Evolutionary conservation across 2,113 vertebrate genomes (phyloP), one percentile per base, ranked within the genome.

Genomic region (Hipposideros armiger): DNA sequence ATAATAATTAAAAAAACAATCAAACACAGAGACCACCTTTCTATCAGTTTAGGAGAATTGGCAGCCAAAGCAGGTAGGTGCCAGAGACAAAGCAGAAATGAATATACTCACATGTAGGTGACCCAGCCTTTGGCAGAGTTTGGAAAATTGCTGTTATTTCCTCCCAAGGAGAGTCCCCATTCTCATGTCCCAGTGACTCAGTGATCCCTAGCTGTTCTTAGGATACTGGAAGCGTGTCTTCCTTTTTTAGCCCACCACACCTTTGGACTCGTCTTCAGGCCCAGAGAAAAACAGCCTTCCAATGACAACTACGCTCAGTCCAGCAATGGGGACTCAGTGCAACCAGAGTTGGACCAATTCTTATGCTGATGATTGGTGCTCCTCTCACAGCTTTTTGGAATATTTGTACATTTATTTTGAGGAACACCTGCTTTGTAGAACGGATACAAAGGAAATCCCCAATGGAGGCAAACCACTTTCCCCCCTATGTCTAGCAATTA

Each of bases 351-450:
- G 42, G 60, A n/a, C 45, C 30, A 56, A n/a, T 72, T 60, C 54
- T 70, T 86, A 36, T 22, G 9, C 28, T 47, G 50, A 89, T 77
- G 16, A 74, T 84, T 69, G 15, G 26, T 90, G 11, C 6, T 58
- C 16, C 7, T 73, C 40, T 88, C 20, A 50, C 7, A 74, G 66
- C 9, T 19, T 93, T n/a, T 67, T 86, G 77, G 86, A 91, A 72
- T 76, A 92, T 91, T 66, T 92, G 10, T 40, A 24, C 22, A 76
- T 86, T 86, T 92, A 85, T 76, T 84, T 92, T 67, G 17, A 92
- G 70, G 20, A 40, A 16, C 11, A 67, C 22, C 36, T 90, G 36
- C 32, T 13, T 76, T 8, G 30, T 54, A 15, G 64, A 84, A 84
- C 3, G 30, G 64, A 70, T 56, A 81, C 52, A 78, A 60, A 89